Evolutionary conservation across 2,113 vertebrate species (phyloP).

Genomic region (Brachypodius melanocephalos): DNA sequence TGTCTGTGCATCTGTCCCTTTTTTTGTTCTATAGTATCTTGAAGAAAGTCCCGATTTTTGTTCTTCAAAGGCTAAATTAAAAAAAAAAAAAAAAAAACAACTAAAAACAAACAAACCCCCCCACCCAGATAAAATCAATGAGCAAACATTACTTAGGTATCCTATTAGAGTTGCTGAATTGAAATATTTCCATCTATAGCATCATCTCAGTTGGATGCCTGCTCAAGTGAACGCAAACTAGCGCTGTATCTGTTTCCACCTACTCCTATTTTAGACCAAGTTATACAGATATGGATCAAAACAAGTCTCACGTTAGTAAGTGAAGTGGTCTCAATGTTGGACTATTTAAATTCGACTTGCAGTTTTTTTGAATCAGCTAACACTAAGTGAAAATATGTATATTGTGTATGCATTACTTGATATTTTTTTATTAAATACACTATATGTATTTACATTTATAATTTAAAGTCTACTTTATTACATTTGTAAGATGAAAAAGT

Average conservation of each 20-base stretch:
- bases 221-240: not conserved
- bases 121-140: not conserved
- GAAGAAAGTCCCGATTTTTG: not conserved
- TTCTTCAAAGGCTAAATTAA: not conserved
- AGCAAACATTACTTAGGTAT: not conserved
- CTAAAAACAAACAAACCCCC: too few species aligned
- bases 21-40: not conserved
- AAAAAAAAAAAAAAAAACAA: not conserved
- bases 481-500: not conserved
- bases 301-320: not conserved
- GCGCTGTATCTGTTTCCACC: not conserved
- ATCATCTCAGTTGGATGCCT: not conserved
- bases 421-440: not conserved
- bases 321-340: not conserved
- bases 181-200: not conserved
- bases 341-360: not conserved
- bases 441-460: not conserved
- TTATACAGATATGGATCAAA: not conserved
- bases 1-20: rapidly evolving
- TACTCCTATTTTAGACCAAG: not conserved
- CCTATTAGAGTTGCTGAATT: not conserved
- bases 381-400: not conserved
- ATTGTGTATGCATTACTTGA: not conserved
- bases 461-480: not conserved
- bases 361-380: not conserved